Conservation (phyloP, 2,113 vertebrate genomes). For the Vidua macroura region DNA sequence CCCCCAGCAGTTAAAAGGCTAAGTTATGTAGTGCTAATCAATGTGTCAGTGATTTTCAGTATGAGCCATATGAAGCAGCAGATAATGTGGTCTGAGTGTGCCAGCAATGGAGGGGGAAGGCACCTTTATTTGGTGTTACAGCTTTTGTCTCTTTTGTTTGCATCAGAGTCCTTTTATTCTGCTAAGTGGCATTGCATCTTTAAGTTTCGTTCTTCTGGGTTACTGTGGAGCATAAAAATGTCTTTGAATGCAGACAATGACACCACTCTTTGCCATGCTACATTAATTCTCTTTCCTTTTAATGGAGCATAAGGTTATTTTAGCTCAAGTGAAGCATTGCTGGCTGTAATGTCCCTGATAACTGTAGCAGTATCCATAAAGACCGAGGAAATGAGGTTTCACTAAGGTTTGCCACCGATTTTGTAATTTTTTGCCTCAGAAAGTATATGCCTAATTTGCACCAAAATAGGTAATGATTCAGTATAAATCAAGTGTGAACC, state of each 20-base stretch:
- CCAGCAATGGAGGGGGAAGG: background rate
- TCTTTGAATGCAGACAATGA: background rate
- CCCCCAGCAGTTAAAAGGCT: background rate
- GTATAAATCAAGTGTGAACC: background rate
- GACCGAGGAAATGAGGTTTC: background rate
- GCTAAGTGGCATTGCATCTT: background rate
- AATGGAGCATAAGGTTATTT: background rate
- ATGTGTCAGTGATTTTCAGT: background rate
- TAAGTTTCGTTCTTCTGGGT: background rate
- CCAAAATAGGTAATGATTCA: background rate
- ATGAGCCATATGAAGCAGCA: background rate
- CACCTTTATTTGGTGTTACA: background rate
- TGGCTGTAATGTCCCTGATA: background rate
- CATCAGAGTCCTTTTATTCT: background rate
- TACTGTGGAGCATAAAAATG: background rate
- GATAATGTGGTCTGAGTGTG: background rate
- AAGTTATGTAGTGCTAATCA: background rate
- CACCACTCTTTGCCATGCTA: background rate
- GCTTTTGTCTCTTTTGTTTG: background rate
- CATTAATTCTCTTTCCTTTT: background rate
- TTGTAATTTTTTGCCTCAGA: background rate
- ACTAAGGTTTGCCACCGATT: background rate
- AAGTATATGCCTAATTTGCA: background rate
- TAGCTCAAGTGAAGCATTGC: background rate
- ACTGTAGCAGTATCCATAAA: background rate